phyloP scores from a whole-genome alignment of 2,888 invertebrate species.

The Eucera pruinosa region DNA sequence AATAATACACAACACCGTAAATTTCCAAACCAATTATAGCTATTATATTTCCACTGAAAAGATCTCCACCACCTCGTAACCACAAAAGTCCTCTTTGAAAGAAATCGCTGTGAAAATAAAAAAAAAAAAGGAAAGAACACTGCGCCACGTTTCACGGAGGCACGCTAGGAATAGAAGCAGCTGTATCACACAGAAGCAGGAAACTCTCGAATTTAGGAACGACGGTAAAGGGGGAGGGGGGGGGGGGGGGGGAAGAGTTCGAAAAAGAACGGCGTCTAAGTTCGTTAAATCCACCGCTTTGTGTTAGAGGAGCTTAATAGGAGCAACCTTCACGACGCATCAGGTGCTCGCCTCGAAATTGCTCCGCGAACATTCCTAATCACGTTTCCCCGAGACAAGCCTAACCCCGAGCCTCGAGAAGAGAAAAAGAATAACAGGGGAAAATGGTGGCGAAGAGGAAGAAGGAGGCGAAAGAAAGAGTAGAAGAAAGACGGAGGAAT shows the following conservation, averaged over 20 bases:
- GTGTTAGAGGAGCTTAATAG: slow-evolving; percentile 70
- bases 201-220: slow-evolving; percentile 1
- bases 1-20: too few relatives aligned
- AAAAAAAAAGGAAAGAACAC: too few relatives aligned
- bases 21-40: background rate
- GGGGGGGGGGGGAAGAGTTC: background rate
- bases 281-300: slow-evolving; percentile 70
- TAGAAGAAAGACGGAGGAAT: slow-evolving; percentile 34
- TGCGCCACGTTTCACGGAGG: background rate
- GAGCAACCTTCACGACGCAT: slow-evolving; percentile 73
- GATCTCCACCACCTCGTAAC: background rate
- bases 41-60: background rate
- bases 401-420: slow-evolving; percentile 22
- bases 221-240: background rate
- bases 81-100: background rate
- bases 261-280: slow-evolving; percentile 47
- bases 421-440: slow-evolving; percentile 39
- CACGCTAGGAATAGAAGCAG: background rate
- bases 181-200: slow-evolving; percentile 19
- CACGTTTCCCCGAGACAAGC: slow-evolving; percentile 69
- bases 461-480: slow-evolving; percentile 11
- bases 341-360: slow-evolving; percentile 67
- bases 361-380: slow-evolving; percentile 71
- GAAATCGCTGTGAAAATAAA: background rate
- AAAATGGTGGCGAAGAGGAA: background rate